Evolutionary conservation across 2,797 vertebrate species (phyloP).

Genomic region (Thaleichthys pacificus): DNA sequence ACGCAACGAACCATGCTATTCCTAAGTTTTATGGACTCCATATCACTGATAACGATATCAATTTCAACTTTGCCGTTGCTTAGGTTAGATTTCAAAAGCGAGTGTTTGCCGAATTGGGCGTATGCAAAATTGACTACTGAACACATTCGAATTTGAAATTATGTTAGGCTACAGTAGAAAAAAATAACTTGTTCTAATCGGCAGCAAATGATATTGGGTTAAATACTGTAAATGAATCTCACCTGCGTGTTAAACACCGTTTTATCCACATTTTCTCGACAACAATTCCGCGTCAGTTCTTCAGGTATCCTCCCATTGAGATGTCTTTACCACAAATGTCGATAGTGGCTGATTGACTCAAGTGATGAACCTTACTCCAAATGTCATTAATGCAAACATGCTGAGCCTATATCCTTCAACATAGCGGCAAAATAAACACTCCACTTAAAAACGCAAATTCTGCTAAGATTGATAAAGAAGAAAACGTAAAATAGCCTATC

Average conservation of each 20-base stretch:
- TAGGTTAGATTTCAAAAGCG: constrained; percentile 29
- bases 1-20: no score
- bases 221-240: constrained; percentile 46
- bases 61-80: constrained; percentile 65
- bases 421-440: constrained; percentile 65
- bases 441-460: constrained; percentile 45
- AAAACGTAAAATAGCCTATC: constrained; percentile 29
- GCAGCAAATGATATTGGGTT: not conserved
- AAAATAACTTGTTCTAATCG: not conserved
- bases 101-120: constrained; percentile 30
- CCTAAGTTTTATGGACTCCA: not conserved
- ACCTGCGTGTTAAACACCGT: constrained; percentile 80
- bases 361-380: constrained; percentile 76
- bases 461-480: constrained; percentile 28
- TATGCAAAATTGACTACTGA: constrained; percentile 25
- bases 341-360: constrained; percentile 62
- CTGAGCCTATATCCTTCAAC: constrained; percentile 66
- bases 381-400: constrained; percentile 70
- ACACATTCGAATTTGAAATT: not conserved
- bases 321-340: constrained; percentile 69
- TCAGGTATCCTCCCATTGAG: constrained; percentile 77
- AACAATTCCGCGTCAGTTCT: constrained; percentile 74
- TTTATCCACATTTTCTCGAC: constrained; percentile 81
- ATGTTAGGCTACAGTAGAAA: not conserved
- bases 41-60: constrained; percentile 1